Percentiles rank a stretch among this genome's conserved stretches.
phyloP scores from a whole-genome alignment of 2,797 vertebrate species.

The Merluccius polli region DNA sequence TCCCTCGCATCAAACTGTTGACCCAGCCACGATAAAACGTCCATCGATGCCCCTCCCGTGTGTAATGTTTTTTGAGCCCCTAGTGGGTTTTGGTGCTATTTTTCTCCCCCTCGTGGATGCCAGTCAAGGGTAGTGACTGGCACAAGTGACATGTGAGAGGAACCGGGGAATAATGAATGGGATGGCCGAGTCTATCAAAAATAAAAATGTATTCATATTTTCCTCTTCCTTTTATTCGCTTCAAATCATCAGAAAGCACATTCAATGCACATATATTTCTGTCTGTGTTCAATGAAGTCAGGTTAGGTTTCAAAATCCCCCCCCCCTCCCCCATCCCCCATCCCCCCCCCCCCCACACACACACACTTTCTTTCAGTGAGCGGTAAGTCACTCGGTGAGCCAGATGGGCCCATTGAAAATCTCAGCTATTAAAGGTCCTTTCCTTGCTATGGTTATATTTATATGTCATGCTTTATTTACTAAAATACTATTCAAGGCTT shows the following conservation, averaged over 20 bases:
- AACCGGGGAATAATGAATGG: slow-evolving; percentile 68
- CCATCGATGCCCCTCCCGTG: slow-evolving; percentile 69
- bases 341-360: neutral
- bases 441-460: slow-evolving; percentile 1
- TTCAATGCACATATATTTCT: neutral
- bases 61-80: slow-evolving; percentile 44
- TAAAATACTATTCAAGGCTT: neutral
- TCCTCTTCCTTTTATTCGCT: neutral
- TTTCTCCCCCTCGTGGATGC: slow-evolving; percentile 62
- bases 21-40: slow-evolving; percentile 75
- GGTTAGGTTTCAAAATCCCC: neutral
- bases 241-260: neutral
- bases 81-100: slow-evolving; percentile 65
- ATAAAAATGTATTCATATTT: neutral
- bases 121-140: slow-evolving; percentile 66
- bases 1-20: neutral
- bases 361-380: neutral
- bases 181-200: slow-evolving; percentile 56
- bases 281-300: neutral
- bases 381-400: neutral
- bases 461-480: neutral
- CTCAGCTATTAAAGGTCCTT: slow-evolving; percentile 1
- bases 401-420: slow-evolving; percentile 2
- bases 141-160: slow-evolving; percentile 66
- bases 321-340: neutral